Conservation (phyloP, 1,140 invertebrate species). For the Temnothorax nylanderi region DNA sequence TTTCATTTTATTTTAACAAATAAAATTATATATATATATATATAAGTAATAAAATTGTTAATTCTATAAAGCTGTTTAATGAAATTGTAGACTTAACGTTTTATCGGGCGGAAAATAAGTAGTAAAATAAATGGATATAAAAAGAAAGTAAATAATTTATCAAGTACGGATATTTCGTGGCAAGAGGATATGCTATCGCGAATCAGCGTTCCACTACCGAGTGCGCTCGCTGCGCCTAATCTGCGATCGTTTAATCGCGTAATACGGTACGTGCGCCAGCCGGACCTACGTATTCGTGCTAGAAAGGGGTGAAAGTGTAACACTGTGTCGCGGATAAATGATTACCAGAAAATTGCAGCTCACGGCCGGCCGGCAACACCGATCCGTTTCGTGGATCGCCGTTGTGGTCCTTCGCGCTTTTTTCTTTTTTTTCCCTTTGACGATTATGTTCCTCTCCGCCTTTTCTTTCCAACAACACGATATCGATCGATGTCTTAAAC, state of each 20-base stretch:
- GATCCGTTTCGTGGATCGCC: slow-evolving; percentile 52
- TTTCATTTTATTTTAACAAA: not conserved
- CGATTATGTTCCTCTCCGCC: not conserved
- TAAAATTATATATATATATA: not conserved
- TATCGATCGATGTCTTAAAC: slow-evolving; percentile 60
- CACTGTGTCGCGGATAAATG: slow-evolving; percentile 68
- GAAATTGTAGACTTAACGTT: not conserved
- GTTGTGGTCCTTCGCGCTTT: slow-evolving; percentile 25
- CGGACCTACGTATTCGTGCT: slow-evolving; percentile 36
- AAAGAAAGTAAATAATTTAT: not conserved
- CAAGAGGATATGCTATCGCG: slow-evolving; percentile 40
- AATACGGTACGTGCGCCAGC: slow-evolving; percentile 41
- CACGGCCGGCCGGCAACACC: slow-evolving; percentile 24
- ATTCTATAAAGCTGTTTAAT: not conserved
- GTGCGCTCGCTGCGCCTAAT: slow-evolving; percentile 52
- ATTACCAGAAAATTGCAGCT: slow-evolving; percentile 74
- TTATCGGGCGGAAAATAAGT: not conserved
- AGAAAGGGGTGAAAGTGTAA: slow-evolving; percentile 55
- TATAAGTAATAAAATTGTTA: not conserved
- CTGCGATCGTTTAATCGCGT: slow-evolving; percentile 51
- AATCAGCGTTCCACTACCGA: slow-evolving; percentile 61
- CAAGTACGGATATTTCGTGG: slow-evolving; percentile 36
- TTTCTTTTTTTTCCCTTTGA: not conserved
- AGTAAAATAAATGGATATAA: not conserved
- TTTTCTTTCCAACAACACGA: slow-evolving; percentile 20